phyloP scores from a whole-genome alignment of 2,113 vertebrate genomes.

The Elephantulus edwardii region DNA sequence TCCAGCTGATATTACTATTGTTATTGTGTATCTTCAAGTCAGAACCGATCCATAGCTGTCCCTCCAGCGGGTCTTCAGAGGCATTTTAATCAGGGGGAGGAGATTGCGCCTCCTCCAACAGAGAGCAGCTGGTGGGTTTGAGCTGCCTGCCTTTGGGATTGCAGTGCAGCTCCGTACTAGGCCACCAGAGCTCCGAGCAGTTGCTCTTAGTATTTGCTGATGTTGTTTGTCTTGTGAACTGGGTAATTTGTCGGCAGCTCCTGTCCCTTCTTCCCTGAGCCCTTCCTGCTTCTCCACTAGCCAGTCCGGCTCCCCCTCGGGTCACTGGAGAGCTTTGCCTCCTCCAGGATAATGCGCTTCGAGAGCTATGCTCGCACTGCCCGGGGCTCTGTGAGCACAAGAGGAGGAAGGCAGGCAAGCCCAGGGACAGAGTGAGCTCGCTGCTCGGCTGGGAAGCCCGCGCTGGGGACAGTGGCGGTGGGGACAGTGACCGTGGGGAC shows the following conservation, averaged over 20 bases:
- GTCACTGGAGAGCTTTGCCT: neutral
- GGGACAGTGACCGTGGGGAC: too few relatives aligned
- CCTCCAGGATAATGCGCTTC: rapidly evolving
- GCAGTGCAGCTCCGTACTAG: too few relatives aligned
- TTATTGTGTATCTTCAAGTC: too few relatives aligned
- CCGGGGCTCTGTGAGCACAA: neutral
- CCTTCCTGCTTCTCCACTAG: neutral
- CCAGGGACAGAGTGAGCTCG: neutral
- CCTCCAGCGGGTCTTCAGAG: too few relatives aligned
- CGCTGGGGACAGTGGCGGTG: too few relatives aligned
- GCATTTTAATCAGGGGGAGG: too few relatives aligned
- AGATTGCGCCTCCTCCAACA: too few relatives aligned
- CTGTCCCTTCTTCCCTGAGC: neutral
- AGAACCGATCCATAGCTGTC: too few relatives aligned
- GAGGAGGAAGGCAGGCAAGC: neutral
- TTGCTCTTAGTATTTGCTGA: neutral
- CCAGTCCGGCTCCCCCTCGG: rapidly evolving
- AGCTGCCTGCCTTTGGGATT: too few relatives aligned
- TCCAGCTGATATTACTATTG: too few relatives aligned
- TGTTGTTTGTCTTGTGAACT: neutral
- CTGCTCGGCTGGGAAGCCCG: neutral
- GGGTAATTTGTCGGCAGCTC: neutral
- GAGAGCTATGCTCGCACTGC: neutral
- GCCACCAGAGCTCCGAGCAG: too few relatives aligned
- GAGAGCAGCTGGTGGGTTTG: too few relatives aligned